phyloP scores from a whole-genome alignment of 1,140 invertebrate species.

The Neodiprion fabricii region DNA sequence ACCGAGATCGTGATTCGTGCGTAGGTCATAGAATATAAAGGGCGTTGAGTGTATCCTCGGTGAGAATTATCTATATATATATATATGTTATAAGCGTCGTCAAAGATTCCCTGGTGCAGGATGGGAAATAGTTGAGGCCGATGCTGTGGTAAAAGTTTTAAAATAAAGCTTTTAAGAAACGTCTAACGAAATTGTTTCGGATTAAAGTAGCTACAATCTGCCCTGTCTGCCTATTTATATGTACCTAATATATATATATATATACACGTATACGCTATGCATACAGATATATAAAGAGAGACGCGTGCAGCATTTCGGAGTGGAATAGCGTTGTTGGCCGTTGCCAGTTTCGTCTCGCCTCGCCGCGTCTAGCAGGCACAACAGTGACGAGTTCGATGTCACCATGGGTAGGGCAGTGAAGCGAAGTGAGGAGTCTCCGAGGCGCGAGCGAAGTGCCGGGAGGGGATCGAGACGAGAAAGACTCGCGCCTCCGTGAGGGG shows the following conservation, averaged over 20 bases:
- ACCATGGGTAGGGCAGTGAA: constrained; percentile 1
- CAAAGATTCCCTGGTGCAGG: no score
- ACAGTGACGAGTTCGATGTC: constrained; percentile 43
- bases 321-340: no score
- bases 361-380: constrained; percentile 26
- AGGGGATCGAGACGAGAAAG: constrained; percentile 15
- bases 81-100: no score
- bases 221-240: not conserved
- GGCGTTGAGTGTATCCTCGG: no score
- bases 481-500: constrained; percentile 14
- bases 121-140: no score
- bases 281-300: no score
- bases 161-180: constrained; percentile 18
- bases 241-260: no score
- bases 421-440: not conserved
- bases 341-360: not conserved
- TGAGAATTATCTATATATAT: no score
- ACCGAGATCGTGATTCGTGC: no score
- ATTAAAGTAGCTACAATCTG: not conserved
- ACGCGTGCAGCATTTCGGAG: no score
- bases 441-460: not conserved
- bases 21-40: no score
- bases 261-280: no score
- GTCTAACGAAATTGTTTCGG: not conserved
- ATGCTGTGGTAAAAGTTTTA: not conserved